Base-by-base conservation (phyloP, 2,797 vertebrate genomes). In the Sphenopsis melanotis region DNA sequence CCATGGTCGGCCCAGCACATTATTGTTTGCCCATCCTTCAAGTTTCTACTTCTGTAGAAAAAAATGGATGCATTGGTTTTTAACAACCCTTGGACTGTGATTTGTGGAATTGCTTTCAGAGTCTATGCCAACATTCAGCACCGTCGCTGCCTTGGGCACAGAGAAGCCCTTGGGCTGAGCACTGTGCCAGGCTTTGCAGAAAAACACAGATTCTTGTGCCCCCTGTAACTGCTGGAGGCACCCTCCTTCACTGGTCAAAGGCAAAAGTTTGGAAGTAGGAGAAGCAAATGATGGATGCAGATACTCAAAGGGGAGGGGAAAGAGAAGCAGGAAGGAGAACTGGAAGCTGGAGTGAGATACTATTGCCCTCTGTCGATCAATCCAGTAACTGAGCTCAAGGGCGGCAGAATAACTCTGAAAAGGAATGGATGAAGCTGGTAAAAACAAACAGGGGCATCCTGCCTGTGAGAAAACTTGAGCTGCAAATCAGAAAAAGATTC, bases 111-210 rank as follows among this genome's bases (percentile, higher is more conserved):
- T 0, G 1, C 12, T 69, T 66, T 68, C 5, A 1, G 44, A 16
- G 19, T 16, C 41, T 11, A 0, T 26, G 36, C 18, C n/a, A 39
- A 2, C 4, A 2, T 29, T 22, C 30, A 71, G 61, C 36, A 19
- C 21, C 3, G 1, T 29, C 2, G 0, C 30, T 57, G 57, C 39
- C 24, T 39, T n/a, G 56, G n/a, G 60, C 57, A 50, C 27, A 11
- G 56, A 59, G 56, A 50, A 52, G 26, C 10, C 30, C 63, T 68
- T 32, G 30, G 61, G 24, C 49, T 52, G 69, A 61, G 56, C 47
- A 11, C 2, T 41, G 36, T 29, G 46, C 23, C 66, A n/a, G 26
- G n/a, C 15, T 59, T 5, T 74, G 50, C 42, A 64, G 70, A 61
- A 22, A 72, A 6, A 15, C 9, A 42, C 1, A 0, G 19, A 17